A percentile compares a stretch with the other conserved stretches of the same genome.
These are phyloP conservation scores for Patiria pectinifera DNA, from an alignment of 53 echinoderm and acorn worm species.

Conservation along the genomic window DNA sequence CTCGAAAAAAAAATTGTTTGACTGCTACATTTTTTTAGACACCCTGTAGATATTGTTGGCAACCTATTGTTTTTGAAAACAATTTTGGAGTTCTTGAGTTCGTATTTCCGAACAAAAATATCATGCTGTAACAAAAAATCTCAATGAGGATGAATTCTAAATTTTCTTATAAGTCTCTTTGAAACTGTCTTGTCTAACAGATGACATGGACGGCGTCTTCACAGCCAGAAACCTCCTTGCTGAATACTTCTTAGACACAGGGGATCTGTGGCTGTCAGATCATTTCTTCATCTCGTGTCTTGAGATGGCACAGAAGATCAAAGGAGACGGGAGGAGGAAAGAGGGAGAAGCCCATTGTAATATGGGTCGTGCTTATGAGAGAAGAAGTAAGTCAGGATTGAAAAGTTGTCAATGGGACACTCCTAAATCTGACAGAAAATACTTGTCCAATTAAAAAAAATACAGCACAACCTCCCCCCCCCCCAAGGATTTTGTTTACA, in stretches of 20 bases:
- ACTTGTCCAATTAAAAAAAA: no score
- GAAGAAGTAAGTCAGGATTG: constrained; percentile 74
- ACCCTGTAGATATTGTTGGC: no score
- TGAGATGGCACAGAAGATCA: constrained; percentile 82
- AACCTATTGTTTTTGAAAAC: no score
- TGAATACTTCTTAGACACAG: constrained; percentile 79
- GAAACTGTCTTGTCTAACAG: constrained; percentile 33
- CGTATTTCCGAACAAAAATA: no score
- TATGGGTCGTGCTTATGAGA: constrained; percentile 92
- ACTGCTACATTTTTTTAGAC: no score
- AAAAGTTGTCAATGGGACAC: no score
- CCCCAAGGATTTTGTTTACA: no score
- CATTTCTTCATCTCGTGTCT: constrained; percentile 96
- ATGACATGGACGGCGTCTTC: constrained; percentile 86
- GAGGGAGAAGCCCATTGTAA: constrained; percentile 95
- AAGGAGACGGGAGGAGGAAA: constrained; percentile 80
- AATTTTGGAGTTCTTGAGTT: no score
- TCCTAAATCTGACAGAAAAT: no score
- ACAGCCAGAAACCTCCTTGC: constrained; percentile 85
- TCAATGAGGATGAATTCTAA: not conserved
- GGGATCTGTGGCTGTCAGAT: constrained; percentile 88
- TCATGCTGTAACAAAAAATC: not conserved
- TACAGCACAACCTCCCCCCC: no score
- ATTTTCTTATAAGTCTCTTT: not conserved
- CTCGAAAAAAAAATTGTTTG: no score